Evolutionary conservation across 2,113 vertebrate species (phyloP).

Genomic region (Parotia lawesii): DNA sequence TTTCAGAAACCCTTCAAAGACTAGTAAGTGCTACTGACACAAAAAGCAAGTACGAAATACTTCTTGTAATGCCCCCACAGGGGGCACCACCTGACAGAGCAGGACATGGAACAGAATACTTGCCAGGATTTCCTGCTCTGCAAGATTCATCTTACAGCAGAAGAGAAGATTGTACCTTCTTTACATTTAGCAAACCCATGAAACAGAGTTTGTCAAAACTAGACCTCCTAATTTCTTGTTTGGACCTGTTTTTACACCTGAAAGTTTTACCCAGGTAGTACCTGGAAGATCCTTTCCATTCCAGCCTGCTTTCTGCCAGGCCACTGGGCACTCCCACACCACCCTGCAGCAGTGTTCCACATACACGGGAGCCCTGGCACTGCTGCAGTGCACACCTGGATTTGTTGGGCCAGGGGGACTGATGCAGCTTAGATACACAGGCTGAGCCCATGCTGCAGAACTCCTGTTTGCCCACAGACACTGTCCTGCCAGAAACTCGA

Average conservation of each 20-base stretch:
- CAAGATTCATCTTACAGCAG: accelerated
- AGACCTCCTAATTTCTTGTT: neutral
- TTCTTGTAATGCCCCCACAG: neutral
- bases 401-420: too few relatives aligned
- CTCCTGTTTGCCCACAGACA: neutral
- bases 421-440: neutral
- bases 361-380: accelerated
- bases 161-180: neutral
- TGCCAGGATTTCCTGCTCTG: neutral
- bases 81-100: neutral
- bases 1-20: neutral
- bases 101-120: neutral
- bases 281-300: neutral
- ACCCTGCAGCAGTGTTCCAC: accelerated
- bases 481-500: neutral
- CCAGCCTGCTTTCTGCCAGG: neutral
- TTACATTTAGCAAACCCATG: neutral
- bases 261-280: neutral
- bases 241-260: neutral
- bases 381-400: neutral
- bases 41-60: neutral
- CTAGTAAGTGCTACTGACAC: neutral
- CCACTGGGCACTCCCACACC: neutral
- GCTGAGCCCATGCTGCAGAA: neutral
- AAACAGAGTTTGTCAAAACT: neutral